A percentile compares a stretch with the other conserved stretches of the same genome.
These are phyloP conservation scores for Toxotes chatareus DNA, from an alignment of 2,113 vertebrate species.

Conservation along the genomic window DNA sequence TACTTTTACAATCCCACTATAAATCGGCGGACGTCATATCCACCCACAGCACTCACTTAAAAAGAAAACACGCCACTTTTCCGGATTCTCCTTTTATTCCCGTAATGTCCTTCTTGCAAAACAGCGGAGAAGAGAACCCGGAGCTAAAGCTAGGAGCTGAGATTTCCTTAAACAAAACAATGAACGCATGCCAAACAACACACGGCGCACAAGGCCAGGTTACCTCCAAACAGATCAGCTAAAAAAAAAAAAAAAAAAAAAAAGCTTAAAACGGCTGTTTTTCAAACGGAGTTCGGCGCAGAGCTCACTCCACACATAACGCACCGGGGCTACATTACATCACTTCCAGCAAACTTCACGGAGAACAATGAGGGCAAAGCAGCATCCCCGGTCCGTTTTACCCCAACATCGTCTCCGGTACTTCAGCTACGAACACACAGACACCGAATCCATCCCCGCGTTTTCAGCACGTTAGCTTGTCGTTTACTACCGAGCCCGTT, in stretches of 20 bases:
- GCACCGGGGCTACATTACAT: conserved; percentile 60
- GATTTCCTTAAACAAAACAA: background rate
- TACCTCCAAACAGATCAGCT: background rate
- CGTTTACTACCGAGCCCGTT: background rate
- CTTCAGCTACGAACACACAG: background rate
- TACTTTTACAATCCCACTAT: background rate
- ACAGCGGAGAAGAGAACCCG: background rate
- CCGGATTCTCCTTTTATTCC: background rate
- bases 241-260: no score
- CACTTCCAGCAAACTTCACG: conserved; percentile 77
- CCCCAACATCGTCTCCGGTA: background rate
- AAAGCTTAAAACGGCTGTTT: conserved; percentile 8
- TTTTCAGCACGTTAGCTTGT: background rate
- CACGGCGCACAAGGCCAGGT: background rate
- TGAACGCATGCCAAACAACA: rapidly evolving
- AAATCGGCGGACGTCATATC: background rate
- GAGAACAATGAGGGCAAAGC: conserved; percentile 50
- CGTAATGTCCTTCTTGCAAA: no score
- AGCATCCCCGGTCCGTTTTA: background rate
- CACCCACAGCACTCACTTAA: background rate
- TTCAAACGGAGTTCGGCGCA: conserved; percentile 35
- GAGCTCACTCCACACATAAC: background rate
- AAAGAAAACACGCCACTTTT: background rate
- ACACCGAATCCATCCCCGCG: background rate
- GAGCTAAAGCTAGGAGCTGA: background rate